phyloP scores from a whole-genome alignment of 2,888 invertebrate species.

The Autographa pulchrina region DNA sequence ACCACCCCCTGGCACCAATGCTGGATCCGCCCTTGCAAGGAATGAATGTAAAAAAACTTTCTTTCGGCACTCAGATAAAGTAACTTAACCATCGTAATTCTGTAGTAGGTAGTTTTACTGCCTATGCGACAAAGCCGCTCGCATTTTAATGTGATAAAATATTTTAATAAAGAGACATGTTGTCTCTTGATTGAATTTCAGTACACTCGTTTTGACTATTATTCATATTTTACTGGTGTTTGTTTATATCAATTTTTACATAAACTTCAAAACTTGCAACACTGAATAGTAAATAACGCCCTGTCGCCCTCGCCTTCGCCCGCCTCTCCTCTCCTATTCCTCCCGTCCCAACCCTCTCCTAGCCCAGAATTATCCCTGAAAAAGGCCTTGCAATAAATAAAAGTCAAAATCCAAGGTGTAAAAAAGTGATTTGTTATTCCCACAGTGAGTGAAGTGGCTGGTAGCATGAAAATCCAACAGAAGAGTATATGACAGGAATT shows the following conservation, averaged over 20 bases:
- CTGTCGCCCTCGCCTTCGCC: neutral
- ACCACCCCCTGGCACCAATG: no score
- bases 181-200: no score
- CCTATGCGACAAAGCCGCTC: no score
- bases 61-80: no score
- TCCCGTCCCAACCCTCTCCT: conserved; percentile 3
- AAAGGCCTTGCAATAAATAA: neutral
- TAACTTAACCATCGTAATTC: no score
- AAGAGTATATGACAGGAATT: conserved; percentile 53
- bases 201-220: neutral
- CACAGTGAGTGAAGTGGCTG: conserved; percentile 53
- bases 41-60: no score
- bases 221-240: neutral
- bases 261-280: conserved; percentile 5
- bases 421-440: neutral
- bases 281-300: conserved; percentile 5
- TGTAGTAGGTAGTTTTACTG: no score
- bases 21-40: no score
- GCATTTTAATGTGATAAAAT: no score
- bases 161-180: no score
- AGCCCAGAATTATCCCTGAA: conserved; percentile 7
- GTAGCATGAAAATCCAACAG: conserved; percentile 44
- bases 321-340: neutral
- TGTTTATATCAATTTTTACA: neutral
- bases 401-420: conserved; percentile 6